These are phyloP conservation scores for Pseudocheirus occidentalis DNA, from an alignment of 2,797 vertebrate species.

Conservation along the genomic window DNA sequence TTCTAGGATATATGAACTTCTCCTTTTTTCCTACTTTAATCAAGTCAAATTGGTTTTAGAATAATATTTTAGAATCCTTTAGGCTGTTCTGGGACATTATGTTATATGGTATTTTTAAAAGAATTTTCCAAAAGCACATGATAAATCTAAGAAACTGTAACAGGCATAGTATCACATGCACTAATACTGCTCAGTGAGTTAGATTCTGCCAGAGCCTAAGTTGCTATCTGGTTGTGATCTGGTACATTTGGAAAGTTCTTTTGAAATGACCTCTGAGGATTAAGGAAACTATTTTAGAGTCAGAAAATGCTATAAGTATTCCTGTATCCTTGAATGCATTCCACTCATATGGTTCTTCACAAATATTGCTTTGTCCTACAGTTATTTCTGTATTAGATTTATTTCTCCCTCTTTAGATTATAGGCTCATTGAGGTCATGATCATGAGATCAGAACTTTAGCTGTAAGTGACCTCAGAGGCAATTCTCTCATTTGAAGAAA, in stretches of 20 bases:
- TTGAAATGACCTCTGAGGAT: not conserved
- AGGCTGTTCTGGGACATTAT: not conserved
- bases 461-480: not conserved
- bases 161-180: not conserved
- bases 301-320: not conserved
- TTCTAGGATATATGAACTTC: not conserved
- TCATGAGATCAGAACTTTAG: not conserved
- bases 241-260: not conserved
- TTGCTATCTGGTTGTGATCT: not conserved
- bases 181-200: not conserved
- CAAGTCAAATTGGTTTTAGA: not conserved
- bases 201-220: not conserved
- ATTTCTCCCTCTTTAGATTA: not conserved
- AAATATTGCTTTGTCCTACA: not conserved
- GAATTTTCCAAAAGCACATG: not conserved
- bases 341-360: not conserved
- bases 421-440: not conserved
- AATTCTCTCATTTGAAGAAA: not conserved
- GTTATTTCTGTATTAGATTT: not conserved
- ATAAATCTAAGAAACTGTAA: not conserved
- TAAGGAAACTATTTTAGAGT: not conserved
- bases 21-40: not conserved
- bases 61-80: not conserved
- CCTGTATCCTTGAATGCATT: not conserved
- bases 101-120: not conserved